phyloP scores from a whole-genome alignment of 2,113 vertebrate genomes.

The Barbus barbus region DNA sequence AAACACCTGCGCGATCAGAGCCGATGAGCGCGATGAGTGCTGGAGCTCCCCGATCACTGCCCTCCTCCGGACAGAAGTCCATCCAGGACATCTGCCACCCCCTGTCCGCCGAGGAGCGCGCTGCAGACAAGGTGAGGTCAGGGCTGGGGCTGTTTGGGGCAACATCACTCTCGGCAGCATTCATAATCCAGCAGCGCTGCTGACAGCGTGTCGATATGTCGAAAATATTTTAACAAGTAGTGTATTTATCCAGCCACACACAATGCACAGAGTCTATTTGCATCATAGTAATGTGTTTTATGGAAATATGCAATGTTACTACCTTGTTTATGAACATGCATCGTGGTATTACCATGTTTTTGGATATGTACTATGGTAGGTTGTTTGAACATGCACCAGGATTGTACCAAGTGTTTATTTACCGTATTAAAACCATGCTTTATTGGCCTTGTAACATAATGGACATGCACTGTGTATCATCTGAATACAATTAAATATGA shows the following conservation, averaged over 20 bases:
- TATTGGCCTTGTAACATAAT: background rate
- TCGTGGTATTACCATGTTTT: background rate
- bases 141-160: no score
- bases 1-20: slow-evolving; percentile 34
- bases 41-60: slow-evolving; percentile 81
- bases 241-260: background rate
- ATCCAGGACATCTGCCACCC: slow-evolving; percentile 92
- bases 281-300: no score
- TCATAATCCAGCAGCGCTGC: background rate
- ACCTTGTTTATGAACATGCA: background rate
- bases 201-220: background rate
- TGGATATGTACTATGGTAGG: no score
- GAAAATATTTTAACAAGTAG: no score
- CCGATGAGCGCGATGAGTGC: slow-evolving; percentile 68
- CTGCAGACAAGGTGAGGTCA: slow-evolving; percentile 79
- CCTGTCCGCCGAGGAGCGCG: slow-evolving; percentile 85
- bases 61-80: slow-evolving; percentile 89
- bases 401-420: background rate
- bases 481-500: no score
- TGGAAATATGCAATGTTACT: background rate
- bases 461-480: background rate
- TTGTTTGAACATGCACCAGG: no score
- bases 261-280: no score
- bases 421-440: background rate
- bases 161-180: no score